Percentiles rank a stretch among this genome's conserved stretches.
These are phyloP conservation scores for Myiopsitta monachus DNA, from an alignment of 2,113 vertebrate species.

Conservation along the genomic window DNA sequence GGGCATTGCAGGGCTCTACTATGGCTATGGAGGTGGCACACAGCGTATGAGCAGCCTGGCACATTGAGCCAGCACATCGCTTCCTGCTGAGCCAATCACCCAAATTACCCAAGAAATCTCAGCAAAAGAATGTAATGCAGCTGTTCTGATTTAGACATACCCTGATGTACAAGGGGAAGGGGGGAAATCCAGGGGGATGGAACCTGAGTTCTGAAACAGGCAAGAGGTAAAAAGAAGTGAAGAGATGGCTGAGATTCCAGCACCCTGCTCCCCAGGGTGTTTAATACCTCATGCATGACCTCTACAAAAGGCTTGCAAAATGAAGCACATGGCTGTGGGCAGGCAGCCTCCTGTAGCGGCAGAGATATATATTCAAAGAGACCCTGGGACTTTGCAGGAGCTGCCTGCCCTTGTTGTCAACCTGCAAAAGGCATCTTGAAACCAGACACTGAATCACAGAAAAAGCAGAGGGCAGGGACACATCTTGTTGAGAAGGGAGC, in stretches of 20 bases:
- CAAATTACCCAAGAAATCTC: slow-evolving; percentile 19
- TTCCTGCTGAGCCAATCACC: slow-evolving; percentile 29
- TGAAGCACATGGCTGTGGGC: fast-evolving
- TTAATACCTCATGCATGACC: neutral
- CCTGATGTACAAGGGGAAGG: neutral
- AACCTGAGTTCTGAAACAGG: neutral
- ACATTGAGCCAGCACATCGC: neutral
- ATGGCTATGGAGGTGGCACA: neutral
- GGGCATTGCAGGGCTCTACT: neutral
- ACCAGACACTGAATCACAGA: neutral
- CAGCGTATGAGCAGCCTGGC: neutral
- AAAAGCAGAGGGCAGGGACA: neutral
- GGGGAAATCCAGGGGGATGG: neutral
- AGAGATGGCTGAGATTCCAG: neutral
- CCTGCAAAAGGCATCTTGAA: neutral
- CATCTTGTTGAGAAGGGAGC: fast-evolving
- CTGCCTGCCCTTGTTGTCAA: neutral
- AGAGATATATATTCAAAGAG: fast-evolving
- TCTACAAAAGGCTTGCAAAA: neutral
- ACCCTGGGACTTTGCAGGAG: neutral
- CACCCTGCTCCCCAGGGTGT: fast-evolving
- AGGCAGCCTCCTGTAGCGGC: too few species aligned
- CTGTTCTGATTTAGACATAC: neutral
- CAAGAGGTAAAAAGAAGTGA: neutral
- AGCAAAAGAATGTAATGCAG: slow-evolving; percentile 9